Percentiles rank a stretch among this genome's conserved stretches.
Evolutionary conservation across 2,888 invertebrate species (phyloP).

Genomic region (Galeruca laticollis): DNA sequence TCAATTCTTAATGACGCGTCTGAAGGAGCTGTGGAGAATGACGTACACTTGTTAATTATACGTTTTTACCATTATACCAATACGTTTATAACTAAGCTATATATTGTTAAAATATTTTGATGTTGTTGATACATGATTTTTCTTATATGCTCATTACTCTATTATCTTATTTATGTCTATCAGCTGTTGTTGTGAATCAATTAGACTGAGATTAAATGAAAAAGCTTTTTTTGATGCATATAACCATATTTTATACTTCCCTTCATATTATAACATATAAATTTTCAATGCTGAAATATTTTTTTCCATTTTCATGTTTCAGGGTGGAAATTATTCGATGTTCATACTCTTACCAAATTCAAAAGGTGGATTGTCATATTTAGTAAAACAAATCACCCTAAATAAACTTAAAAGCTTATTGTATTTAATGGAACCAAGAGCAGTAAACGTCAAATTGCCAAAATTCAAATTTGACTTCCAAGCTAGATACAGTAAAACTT

Average conservation of each 20-base stretch:
- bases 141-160: no score
- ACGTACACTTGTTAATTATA: no score
- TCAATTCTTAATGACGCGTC: no score
- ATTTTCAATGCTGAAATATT: background rate
- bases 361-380: slow-evolving; percentile 71
- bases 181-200: no score
- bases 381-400: slow-evolving; percentile 72
- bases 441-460: slow-evolving; percentile 77
- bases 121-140: no score
- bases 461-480: slow-evolving; percentile 82
- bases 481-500: slow-evolving; percentile 71
- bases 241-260: background rate
- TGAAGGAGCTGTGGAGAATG: no score
- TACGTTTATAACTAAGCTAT: no score
- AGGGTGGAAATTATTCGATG: slow-evolving; percentile 82
- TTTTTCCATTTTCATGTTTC: slow-evolving; percentile 51
- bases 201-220: no score
- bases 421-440: slow-evolving; percentile 71
- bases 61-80: no score
- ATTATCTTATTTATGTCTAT: no score
- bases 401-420: slow-evolving; percentile 70
- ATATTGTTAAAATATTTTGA: no score
- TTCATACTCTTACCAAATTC: slow-evolving; percentile 79
- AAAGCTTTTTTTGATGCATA: no score
- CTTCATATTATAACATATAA: background rate